phyloP scores from a whole-genome alignment of 1,140 invertebrate species.

The Drosophila nannoptera region DNA sequence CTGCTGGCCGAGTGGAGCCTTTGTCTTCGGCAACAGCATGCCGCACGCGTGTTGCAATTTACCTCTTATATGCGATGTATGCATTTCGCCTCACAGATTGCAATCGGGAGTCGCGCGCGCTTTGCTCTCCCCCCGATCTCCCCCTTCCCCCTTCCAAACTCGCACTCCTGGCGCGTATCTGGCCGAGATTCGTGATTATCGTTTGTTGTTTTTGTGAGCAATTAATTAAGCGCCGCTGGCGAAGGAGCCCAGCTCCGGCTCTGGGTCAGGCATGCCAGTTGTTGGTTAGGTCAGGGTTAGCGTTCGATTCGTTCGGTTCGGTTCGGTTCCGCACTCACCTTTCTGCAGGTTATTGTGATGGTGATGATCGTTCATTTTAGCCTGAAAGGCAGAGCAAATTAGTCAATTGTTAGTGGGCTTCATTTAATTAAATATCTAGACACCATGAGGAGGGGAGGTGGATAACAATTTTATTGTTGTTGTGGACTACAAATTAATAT shows the following conservation, averaged over 20 bases:
- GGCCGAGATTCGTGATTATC: conserved; percentile 49
- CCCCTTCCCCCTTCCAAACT: no score
- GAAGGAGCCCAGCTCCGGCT: conserved; percentile 2
- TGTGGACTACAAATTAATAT: no score
- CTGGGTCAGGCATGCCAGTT: conserved; percentile 15
- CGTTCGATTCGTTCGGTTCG: not conserved
- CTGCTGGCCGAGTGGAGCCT: conserved; percentile 16
- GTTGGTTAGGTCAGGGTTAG: conserved; percentile 18
- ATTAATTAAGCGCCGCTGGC: conserved; percentile 34
- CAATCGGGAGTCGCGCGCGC: conserved; percentile 48
- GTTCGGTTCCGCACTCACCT: conserved; percentile 61
- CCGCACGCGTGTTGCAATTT: conserved; percentile 74
- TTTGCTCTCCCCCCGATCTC: not conserved
- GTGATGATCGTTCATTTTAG: conserved; percentile 82
- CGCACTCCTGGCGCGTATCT: conserved; percentile 24
- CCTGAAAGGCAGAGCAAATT: conserved; percentile 78
- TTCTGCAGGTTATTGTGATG: conserved; percentile 78
- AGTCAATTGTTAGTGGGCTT: not conserved
- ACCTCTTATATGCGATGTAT: conserved; percentile 59
- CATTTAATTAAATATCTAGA: not conserved
- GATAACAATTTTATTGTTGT: no score
- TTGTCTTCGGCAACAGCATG: conserved; percentile 39
- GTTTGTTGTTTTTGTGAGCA: conserved; percentile 45
- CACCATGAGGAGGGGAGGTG: no score
- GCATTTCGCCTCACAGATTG: conserved; percentile 45